Percentiles rank a stretch among this genome's conserved stretches.
phyloP scores from a whole-genome alignment of 2,888 invertebrate species.

The Melanophora roralis region DNA sequence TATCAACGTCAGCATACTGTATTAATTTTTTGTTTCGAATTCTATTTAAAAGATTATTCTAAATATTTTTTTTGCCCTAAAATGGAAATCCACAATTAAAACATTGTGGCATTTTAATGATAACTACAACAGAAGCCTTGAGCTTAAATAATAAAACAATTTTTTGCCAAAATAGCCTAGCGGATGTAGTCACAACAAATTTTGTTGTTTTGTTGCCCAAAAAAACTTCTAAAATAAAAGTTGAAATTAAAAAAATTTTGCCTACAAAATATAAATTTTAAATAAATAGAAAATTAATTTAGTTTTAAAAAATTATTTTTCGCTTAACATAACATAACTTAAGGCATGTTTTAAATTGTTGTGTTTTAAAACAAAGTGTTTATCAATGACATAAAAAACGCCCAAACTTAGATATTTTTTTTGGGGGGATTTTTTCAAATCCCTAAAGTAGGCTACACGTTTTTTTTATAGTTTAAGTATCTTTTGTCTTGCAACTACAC shows the following conservation, averaged over 20 bases:
- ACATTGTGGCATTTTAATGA: too few relatives aligned
- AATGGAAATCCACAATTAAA: not conserved
- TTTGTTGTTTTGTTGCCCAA: not conserved
- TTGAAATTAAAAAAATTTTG: not conserved
- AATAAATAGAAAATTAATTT: not conserved
- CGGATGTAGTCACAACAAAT: not conserved
- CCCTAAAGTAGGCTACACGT: conserved; percentile 48
- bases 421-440: not conserved
- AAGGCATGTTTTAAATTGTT: conserved; percentile 22
- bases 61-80: not conserved
- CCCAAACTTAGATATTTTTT: conserved; percentile 13
- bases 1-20: not conserved
- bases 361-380: not conserved
- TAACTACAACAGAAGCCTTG: not conserved
- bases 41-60: not conserved
- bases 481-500: not conserved
- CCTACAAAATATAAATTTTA: not conserved
- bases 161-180: not conserved
- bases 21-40: not conserved
- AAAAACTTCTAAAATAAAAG: not conserved
- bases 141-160: not conserved
- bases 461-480: not conserved
- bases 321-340: conserved; percentile 9
- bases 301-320: not conserved
- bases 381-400: conserved; percentile 19